Conservation (phyloP, 1,140 invertebrate species). For the Penaeus japonicus region DNA sequence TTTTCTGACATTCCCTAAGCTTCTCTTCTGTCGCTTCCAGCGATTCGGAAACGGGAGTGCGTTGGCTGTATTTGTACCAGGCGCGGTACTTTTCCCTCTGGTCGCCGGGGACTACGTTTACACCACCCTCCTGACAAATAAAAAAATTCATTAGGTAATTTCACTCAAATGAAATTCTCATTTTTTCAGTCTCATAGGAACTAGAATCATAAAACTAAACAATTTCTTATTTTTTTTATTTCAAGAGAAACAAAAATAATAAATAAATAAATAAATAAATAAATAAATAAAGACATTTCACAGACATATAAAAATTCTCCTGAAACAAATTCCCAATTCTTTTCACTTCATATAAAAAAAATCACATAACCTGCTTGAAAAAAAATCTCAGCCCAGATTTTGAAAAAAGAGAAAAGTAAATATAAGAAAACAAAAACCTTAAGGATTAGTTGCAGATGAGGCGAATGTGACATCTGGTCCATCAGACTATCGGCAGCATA, state of each 20-base stretch:
- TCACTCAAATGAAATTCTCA: too few species aligned
- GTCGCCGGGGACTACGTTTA: slow-evolving; percentile 13
- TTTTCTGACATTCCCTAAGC: neutral
- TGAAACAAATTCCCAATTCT: too few species aligned
- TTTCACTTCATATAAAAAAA: too few species aligned
- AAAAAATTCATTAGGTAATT: too few species aligned
- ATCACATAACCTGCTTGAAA: too few species aligned
- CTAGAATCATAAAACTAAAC: too few species aligned
- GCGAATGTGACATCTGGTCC: slow-evolving; percentile 10
- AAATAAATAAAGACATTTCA: too few species aligned
- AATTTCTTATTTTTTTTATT: too few species aligned
- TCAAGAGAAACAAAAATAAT: too few species aligned
- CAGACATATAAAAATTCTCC: too few species aligned
- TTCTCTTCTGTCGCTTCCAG: slow-evolving; percentile 4
- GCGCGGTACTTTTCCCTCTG: slow-evolving; percentile 25
- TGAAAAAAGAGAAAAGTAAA: neutral
- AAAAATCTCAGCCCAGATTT: neutral
- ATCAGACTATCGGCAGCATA: neutral
- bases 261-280: too few species aligned
- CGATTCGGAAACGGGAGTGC: neutral
- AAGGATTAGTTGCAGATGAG: neutral
- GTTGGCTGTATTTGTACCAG: neutral
- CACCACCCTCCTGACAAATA: neutral
- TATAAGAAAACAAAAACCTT: slow-evolving; percentile 7
- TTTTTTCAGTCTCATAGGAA: too few species aligned